These are phyloP conservation scores for Syngnathoides biaculeatus DNA, from an alignment of 2,113 vertebrate genomes.

Conservation along the genomic window DNA sequence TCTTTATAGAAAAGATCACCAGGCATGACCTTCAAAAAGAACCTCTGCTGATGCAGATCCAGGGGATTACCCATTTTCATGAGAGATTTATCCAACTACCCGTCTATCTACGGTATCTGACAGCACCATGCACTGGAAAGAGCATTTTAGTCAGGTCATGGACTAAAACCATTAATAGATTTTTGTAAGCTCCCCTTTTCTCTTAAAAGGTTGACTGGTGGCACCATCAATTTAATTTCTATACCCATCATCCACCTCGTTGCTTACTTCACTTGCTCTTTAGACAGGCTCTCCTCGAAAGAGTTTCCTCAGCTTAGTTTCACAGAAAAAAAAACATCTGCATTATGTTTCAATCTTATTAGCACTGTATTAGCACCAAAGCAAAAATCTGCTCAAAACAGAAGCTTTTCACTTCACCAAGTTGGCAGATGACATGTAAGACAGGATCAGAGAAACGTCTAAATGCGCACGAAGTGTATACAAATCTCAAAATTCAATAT, in stretches of 20 bases:
- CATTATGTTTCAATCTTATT: constrained; percentile 58
- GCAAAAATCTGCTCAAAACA: constrained; percentile 38
- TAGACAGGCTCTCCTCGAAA: constrained; percentile 38
- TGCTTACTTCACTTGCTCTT: constrained; percentile 24
- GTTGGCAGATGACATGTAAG: constrained; percentile 24
- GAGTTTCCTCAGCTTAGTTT: constrained; percentile 34
- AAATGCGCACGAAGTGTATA: constrained; percentile 6
- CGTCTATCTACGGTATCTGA: constrained; percentile 33
- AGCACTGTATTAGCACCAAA: constrained; percentile 43
- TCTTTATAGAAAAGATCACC: not conserved
- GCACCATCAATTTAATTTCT: constrained; percentile 60
- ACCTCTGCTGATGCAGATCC: constrained; percentile 48
- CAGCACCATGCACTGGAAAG: constrained; percentile 37
- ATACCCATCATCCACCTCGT: constrained; percentile 25
- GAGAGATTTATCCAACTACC: constrained; percentile 56
- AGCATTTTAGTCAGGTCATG: constrained; percentile 55
- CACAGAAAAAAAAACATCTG: constrained; percentile 30
- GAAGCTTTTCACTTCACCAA: constrained; percentile 9
- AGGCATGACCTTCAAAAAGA: constrained; percentile 44
- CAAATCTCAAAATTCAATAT: constrained; percentile 8
- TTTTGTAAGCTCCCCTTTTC: constrained; percentile 51
- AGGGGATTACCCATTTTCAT: constrained; percentile 58
- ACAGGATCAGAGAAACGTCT: constrained; percentile 20
- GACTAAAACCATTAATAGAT: constrained; percentile 65
- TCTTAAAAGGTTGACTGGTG: constrained; percentile 49